Evolutionary conservation across 2,888 invertebrate species (phyloP), one percentile per base, ranked within the genome.

Genomic region (Trichacis sp.): DNA sequence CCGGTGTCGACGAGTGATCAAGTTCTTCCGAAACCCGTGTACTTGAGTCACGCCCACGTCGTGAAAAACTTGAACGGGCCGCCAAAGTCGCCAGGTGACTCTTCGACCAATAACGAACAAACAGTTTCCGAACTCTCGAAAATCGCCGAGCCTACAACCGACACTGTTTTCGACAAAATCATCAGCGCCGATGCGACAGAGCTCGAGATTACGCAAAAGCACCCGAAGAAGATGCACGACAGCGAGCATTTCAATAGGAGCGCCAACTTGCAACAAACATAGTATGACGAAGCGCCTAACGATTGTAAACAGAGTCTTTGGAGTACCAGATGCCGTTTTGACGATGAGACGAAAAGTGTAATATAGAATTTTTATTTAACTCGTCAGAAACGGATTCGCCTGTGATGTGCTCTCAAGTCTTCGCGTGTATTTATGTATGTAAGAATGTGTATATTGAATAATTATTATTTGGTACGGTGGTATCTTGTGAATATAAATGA

Each of bases 401-500:
- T 40, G 40, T 40, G 40, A 40, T 40, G 40, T 40, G 60, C 69
- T 68, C 70, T 64, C 59, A 40, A 40, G 40, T 40, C 40, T 40
- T 24, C 8, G 24, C 64, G 59, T 65, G 61, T 65, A 70, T 65
- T 71, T 71, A 69, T 73, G 68, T 70, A 75, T 61, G 68, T 62
- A 64, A 51, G 63, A 70, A 71, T 68, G 68, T 60, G 65, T 71
- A 73, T 71, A 71, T 70, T 69, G 69, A 70, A 60, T 58, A 64
- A 65, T 72, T 65, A 65, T 63, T 67, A 69, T 72, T 24, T 77
- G 80, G 76, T 79, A 78, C 78, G 83, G 82, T 76, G 80, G 79
- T 81, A 77, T 80, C 77, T 81, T 83, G 84, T 84, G 84, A 84
- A 84, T 84, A 84, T 82, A 79, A 80, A 79, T 81, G 73, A 80